Conservation (phyloP, 1,140 invertebrate genomes). For the Bilobella aurantiaca region DNA sequence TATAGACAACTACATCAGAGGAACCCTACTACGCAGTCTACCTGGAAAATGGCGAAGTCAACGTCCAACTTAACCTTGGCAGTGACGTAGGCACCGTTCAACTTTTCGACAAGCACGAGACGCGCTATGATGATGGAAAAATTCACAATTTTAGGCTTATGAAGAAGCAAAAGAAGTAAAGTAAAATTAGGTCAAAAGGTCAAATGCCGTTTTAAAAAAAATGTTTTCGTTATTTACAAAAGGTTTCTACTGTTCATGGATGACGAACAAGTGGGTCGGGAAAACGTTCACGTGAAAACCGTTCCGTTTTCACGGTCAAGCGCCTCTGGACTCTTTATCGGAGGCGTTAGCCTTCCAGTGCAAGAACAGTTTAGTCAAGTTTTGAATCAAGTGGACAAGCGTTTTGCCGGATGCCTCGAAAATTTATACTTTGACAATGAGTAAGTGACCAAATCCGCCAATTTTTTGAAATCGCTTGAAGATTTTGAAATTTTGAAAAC, state of each 20-base stretch:
- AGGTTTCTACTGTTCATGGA: constrained; percentile 44
- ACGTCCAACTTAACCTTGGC: constrained; percentile 22
- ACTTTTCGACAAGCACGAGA: constrained; percentile 4
- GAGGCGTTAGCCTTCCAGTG: constrained; percentile 44
- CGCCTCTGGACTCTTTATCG: constrained; percentile 47
- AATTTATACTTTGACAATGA: constrained; percentile 68
- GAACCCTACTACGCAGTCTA: constrained; percentile 29
- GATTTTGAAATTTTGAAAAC: no score
- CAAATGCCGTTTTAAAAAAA: no score
- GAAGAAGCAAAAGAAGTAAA: constrained; percentile 26
- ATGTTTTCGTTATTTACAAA: not conserved
- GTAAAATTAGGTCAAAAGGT: not conserved
- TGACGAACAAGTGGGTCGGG: constrained; percentile 49
- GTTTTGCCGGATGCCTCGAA: constrained; percentile 57
- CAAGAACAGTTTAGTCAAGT: constrained; percentile 16
- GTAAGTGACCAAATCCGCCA: constrained; percentile 44
- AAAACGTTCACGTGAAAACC: constrained; percentile 44
- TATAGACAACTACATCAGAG: constrained; percentile 2
- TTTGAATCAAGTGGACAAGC: constrained; percentile 9
- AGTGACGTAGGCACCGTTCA: constrained; percentile 10
- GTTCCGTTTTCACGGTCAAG: constrained; percentile 45
- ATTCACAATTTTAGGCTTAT: constrained; percentile 28
- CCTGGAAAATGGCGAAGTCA: constrained; percentile 30
- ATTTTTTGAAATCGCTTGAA: no score
- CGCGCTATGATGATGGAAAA: constrained; percentile 28